Percentiles rank a stretch among this genome's conserved stretches.
Evolutionary conservation across 64 coral and sea anemone genomes (phyloP).

Genomic region (Stichodactyla mertensii): DNA sequence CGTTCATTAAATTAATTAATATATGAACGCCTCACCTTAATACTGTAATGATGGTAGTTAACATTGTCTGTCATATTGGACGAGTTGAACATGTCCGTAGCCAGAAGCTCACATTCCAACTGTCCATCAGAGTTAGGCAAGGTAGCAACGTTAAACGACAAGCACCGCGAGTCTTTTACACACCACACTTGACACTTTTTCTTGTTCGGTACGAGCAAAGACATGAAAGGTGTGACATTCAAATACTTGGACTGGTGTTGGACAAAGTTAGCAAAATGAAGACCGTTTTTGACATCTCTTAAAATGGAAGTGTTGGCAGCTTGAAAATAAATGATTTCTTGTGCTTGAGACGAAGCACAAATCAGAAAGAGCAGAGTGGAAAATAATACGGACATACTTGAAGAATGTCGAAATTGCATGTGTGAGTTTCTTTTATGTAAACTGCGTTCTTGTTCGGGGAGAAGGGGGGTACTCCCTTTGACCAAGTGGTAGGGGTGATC

Average conservation of each 20-base stretch:
- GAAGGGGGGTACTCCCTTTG: no score
- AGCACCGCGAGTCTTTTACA: background rate
- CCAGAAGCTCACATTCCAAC: background rate
- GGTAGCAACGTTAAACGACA: constrained; percentile 9
- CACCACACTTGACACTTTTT: background rate
- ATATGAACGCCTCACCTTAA: background rate
- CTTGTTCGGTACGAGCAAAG: background rate
- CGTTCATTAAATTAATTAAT: no score
- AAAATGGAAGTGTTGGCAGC: background rate
- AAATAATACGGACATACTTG: background rate
- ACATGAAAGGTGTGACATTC: background rate
- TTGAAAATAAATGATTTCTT: background rate
- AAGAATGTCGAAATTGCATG: background rate
- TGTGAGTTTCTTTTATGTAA: no score
- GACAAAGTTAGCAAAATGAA: background rate
- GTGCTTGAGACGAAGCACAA: background rate
- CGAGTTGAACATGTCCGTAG: background rate
- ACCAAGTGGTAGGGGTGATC: no score
- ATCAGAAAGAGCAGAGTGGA: background rate
- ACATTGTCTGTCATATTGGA: background rate
- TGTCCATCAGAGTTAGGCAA: background rate
- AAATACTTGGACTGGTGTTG: background rate
- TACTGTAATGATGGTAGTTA: constrained; percentile 11
- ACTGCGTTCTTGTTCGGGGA: no score
- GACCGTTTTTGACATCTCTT: background rate